Evolutionary conservation across 2,113 vertebrate species (phyloP), one percentile per base, ranked within the genome.

Genomic region (Pachypanchax playfairii): DNA sequence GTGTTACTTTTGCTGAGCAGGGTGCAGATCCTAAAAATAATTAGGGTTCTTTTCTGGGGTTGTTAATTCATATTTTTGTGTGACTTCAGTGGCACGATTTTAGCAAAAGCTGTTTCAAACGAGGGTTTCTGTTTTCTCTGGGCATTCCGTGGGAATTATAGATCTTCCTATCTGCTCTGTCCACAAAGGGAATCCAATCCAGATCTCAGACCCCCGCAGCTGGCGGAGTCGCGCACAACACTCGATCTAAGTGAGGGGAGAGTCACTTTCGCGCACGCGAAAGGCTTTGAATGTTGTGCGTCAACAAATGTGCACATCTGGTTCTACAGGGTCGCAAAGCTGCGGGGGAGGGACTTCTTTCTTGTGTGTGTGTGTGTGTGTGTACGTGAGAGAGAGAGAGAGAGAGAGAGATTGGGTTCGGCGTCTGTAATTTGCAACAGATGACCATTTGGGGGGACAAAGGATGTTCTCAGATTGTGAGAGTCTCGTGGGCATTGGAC

Each of bases 361-460:
- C 6, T n/a, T 31, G 5, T 38, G 52, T 33, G 53, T 38, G 67
- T 62, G 44, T 31, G 71, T 58, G 61, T 44, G 70, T 55, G 69
- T 68, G 69, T 78, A 70, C 58, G 70, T n/a, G n/a, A n/a, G n/a
- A n/a, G n/a, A n/a, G n/a, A n/a, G n/a, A n/a, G n/a, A n/a, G n/a
- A n/a, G n/a, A n/a, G n/a, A n/a, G n/a, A n/a, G n/a, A n/a, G 57
- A 71, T 48, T 33, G 11, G 29, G 38, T 41, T 74, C 39, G 38
- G 54, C 36, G 59, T 52, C 43, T 57, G 48, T 93, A 90, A 91
- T 92, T 71, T 83, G 73, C 91, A 82, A 80, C 89, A 93, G 90
- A 91, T 92, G 90, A 90, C 88, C 91, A 84, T 79, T 90, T 79
- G 85, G 83, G 86, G 89, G 76, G 84, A 82, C 82, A 85, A 62